Conservation (phyloP, 2,113 vertebrate species). For the Aix galericulata region DNA sequence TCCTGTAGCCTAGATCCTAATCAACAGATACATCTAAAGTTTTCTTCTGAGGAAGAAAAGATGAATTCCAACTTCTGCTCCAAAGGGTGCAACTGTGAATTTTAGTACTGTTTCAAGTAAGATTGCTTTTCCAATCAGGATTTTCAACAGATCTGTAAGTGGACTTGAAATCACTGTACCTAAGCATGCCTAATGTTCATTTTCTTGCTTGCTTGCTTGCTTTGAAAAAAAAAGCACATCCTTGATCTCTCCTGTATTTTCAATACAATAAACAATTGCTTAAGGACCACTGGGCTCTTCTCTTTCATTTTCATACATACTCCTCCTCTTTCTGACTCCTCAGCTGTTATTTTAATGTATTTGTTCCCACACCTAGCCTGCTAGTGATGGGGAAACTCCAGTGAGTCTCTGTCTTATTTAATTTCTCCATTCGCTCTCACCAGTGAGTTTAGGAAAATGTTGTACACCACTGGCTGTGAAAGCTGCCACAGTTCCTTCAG, state of each 20-base stretch:
- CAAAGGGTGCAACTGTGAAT: background rate
- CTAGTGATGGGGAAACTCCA: background rate
- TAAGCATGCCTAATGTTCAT: background rate
- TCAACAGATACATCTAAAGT: background rate
- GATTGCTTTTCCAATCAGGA: background rate
- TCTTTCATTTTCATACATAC: background rate
- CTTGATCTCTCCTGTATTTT: background rate
- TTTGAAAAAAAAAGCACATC: background rate
- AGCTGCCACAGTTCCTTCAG: background rate
- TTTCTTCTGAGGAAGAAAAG: background rate
- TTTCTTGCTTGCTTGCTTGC: background rate
- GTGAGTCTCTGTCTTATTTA: background rate
- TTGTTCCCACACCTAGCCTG: background rate
- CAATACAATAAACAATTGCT: background rate
- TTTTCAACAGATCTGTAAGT: background rate
- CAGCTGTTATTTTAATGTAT: background rate
- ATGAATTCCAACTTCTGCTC: background rate
- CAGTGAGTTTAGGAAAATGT: background rate
- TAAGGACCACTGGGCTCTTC: background rate
- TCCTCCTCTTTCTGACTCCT: background rate
- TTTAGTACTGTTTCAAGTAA: background rate
- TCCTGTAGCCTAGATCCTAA: slow-evolving; percentile 14
- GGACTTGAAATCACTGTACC: background rate
- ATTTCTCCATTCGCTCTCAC: background rate
- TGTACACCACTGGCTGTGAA: background rate